phyloP scores from a whole-genome alignment of 2,113 vertebrate genomes.

The Oophaga pumilio region DNA sequence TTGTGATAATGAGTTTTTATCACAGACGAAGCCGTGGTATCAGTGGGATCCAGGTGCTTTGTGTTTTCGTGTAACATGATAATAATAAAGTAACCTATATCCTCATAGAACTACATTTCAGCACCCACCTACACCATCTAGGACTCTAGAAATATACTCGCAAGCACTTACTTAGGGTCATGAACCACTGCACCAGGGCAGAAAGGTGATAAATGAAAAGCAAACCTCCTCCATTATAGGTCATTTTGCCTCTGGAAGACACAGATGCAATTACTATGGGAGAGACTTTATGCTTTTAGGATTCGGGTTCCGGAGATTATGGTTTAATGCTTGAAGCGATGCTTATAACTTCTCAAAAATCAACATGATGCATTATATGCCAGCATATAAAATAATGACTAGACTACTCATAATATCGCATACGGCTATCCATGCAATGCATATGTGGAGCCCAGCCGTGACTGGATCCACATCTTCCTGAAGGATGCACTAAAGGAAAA shows the following conservation, averaged over 20 bases:
- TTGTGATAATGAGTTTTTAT: not conserved
- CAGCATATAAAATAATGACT: not conserved
- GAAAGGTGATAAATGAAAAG: not conserved
- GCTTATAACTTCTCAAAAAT: not conserved
- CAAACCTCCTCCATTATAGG: not conserved
- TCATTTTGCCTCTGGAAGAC: not conserved
- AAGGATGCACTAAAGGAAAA: too few relatives aligned
- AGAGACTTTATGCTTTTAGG: not conserved
- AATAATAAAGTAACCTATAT: not conserved
- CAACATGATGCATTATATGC: not conserved
- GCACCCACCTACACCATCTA: not conserved
- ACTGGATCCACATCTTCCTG: too few relatives aligned
- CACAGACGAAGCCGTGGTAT: not conserved
- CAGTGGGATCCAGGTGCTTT: not conserved
- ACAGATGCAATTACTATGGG: not conserved
- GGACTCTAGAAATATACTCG: not conserved
- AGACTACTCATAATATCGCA: not conserved
- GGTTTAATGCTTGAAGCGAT: not conserved
- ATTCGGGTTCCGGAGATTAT: not conserved
- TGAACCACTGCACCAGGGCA: not conserved
- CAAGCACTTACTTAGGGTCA: not conserved
- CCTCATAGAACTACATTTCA: constrained; percentile 8
- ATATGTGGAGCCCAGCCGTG: too few relatives aligned
- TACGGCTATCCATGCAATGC: too few relatives aligned
- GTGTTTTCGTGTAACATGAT: constrained; percentile 16